Conservation (phyloP, 1,140 invertebrate species). For the Drosophila bocki region DNA sequence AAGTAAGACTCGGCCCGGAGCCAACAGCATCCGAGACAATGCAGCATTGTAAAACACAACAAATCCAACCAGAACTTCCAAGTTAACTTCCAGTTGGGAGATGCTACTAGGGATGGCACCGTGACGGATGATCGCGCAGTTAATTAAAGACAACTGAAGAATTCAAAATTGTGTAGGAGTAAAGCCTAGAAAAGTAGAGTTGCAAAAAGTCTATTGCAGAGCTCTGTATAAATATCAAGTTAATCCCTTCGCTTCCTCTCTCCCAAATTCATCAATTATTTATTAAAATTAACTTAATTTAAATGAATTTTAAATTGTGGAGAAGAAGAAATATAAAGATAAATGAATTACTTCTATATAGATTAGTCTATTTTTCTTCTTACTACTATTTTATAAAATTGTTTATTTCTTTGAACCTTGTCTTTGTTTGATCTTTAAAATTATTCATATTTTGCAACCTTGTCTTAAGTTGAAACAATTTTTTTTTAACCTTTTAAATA, state of each 20-base stretch:
- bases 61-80: constrained; percentile 51
- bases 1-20: constrained; percentile 15
- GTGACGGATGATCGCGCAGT: constrained; percentile 22
- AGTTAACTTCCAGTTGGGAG: constrained; percentile 42
- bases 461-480: no score
- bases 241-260: neutral
- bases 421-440: no score
- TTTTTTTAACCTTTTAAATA: neutral
- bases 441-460: no score
- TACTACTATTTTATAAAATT: no score
- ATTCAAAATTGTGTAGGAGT: neutral
- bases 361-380: no score
- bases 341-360: no score
- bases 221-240: neutral
- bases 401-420: no score
- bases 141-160: constrained; percentile 13
- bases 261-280: neutral
- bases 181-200: neutral
- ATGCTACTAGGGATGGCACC: constrained; percentile 35
- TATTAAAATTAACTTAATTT: neutral
- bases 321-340: no score
- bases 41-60: constrained; percentile 75
- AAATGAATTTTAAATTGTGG: no score
- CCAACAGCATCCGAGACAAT: constrained; percentile 57
- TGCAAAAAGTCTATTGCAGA: neutral